Evolutionary conservation across 2,113 vertebrate species (phyloP), one percentile per base, ranked within the genome.

Genomic region (Stictonetta naevosa): DNA sequence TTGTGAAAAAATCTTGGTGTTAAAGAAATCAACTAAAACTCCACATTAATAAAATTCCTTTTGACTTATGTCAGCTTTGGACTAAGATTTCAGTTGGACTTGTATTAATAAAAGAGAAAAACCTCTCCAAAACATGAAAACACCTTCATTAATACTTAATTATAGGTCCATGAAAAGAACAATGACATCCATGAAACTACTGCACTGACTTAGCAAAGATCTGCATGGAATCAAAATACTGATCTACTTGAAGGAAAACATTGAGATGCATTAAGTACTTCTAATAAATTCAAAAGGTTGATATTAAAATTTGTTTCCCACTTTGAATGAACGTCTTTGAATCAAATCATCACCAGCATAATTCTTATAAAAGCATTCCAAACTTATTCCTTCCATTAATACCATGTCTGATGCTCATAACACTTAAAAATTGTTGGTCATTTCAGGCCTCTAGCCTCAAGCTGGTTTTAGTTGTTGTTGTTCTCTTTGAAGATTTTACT

Each of bases 401-500:
- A 44, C 62, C 36, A 36, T 31, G 10, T 16, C 22, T 67, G 52
- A 26, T 85, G 38, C 36, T 89, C 36, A 25, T 28, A 79, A 53
- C 23, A 58, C 31, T 81, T 91, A 40, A 87, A 67, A 56, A 69
- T 13, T 22, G 25, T 46, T 48, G 55, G 75, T 26, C 11, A 76
- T 90, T 81, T 82, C 60, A 88, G 73, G 81, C 8, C 85, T 87
- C 38, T 16, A 84, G 53, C 15, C 40, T 42, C 63, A 85, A 58
- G 23, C 6, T 31, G 5, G 1, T 15, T 66, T 56, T 52, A 4
- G 17, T 25, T 19, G 81, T 91, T 92, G 69, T 56, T 77, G 71
- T 74, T 88, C 48, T 23, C 22, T 95, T 90, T 83, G 88, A 93
- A 72, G 25, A 36, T 92, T 86, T 89, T 88, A 83, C 88, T 63